phyloP scores from a whole-genome alignment of 2,888 invertebrate genomes.

The Teleiodes luculella region DNA sequence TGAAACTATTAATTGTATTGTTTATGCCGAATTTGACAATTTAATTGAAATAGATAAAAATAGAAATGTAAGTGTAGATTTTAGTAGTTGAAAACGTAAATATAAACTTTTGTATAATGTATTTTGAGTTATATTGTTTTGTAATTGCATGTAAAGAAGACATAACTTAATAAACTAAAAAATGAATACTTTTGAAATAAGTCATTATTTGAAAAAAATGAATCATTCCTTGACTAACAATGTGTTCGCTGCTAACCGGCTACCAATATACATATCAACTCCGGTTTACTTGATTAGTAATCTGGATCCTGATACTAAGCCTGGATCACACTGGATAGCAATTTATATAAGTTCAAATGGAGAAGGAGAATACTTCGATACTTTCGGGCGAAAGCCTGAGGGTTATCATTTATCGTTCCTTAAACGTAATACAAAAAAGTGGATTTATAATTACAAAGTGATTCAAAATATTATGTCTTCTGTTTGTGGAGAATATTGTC shows the following conservation, averaged over 20 bases:
- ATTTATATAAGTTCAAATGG: constrained; percentile 18
- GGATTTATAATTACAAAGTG: constrained; percentile 19
- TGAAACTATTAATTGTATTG: constrained; percentile 28
- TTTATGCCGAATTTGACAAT: constrained; percentile 29
- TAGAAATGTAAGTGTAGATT: constrained; percentile 15
- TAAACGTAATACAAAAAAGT: constrained; percentile 20
- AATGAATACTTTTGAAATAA: constrained; percentile 14
- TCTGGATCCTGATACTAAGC: constrained; percentile 24
- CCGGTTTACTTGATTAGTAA: constrained; percentile 17
- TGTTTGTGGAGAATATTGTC: no score
- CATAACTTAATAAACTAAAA: neutral
- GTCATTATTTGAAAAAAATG: constrained; percentile 6
- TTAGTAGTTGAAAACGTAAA: constrained; percentile 13
- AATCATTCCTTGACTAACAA: neutral
- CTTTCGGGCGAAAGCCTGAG: no score
- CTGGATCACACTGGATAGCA: constrained; percentile 29
- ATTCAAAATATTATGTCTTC: no score
- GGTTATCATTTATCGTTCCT: no score
- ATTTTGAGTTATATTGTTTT: neutral
- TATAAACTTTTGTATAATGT: neutral
- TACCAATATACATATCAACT: neutral
- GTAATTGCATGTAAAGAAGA: neutral
- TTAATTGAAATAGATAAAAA: constrained; percentile 26
- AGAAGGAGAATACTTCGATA: constrained; percentile 20
- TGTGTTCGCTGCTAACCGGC: constrained; percentile 18